These are phyloP conservation scores for Pinctada fucata DNA, from an alignment of 2,888 invertebrate species.

Conservation along the genomic window DNA sequence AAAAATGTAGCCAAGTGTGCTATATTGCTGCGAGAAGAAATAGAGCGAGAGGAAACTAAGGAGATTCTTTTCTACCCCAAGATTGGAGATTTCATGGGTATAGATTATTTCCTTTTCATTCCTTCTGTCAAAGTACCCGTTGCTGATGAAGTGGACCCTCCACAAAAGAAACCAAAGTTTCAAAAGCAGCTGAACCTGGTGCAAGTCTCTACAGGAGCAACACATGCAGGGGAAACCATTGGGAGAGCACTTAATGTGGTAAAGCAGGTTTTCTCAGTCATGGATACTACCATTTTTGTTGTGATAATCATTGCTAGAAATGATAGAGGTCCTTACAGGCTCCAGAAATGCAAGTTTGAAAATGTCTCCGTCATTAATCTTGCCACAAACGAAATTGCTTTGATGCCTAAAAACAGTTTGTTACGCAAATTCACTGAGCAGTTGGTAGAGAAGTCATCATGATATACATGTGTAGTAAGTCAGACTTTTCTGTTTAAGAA, in stretches of 20 bases:
- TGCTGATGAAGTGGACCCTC: neutral
- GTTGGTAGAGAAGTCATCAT: neutral
- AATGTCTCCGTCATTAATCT: slow-evolving; percentile 9
- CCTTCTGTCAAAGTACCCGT: no score
- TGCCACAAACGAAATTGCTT: neutral
- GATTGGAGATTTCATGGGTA: neutral
- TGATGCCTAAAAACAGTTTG: neutral
- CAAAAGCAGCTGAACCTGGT: neutral
- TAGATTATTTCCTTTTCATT: no score
- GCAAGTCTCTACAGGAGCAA: slow-evolving; percentile 2
- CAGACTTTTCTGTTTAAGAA: no score
- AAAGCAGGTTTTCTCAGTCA: neutral
- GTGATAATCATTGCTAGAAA: neutral
- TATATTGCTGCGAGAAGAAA: neutral
- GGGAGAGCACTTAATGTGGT: slow-evolving; percentile 9
- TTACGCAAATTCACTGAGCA: neutral
- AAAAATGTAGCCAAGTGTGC: slow-evolving; percentile 12
- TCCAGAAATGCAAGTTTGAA: slow-evolving; percentile 12
- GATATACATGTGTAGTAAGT: no score
- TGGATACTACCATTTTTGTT: neutral
- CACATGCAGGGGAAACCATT: neutral
- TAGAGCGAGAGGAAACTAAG: neutral
- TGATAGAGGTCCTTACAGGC: neutral
- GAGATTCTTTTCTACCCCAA: neutral
- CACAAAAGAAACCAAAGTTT: slow-evolving; percentile 8